These are phyloP conservation scores for Myxocyprinus asiaticus DNA, from an alignment of 2,113 vertebrate species.

Conservation along the genomic window DNA sequence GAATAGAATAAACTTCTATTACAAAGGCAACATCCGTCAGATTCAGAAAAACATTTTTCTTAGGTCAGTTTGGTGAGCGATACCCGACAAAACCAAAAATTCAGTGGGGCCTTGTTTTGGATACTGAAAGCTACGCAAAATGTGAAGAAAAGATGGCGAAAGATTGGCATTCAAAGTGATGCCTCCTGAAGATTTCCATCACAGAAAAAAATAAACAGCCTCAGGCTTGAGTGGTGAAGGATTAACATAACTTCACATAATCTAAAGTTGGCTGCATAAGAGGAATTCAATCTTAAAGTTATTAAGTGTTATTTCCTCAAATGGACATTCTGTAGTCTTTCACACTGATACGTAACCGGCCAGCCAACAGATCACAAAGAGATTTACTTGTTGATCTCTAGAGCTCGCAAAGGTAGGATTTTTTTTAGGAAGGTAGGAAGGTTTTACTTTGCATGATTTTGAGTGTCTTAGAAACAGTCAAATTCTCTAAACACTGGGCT, in stretches of 20 bases:
- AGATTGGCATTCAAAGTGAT: too few relatives aligned
- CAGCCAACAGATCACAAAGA: conserved; percentile 10
- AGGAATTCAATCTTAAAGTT: conserved; percentile 30
- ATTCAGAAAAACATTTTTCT: too few relatives aligned
- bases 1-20: too few relatives aligned
- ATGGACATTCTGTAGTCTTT: conserved; percentile 27
- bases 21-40: too few relatives aligned
- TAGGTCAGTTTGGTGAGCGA: too few relatives aligned
- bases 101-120: too few relatives aligned
- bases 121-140: too few relatives aligned
- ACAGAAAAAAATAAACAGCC: neutral
- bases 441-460: too few relatives aligned
- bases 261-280: conserved; percentile 4
- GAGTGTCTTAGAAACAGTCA: neutral
- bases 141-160: too few relatives aligned
- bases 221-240: conserved; percentile 7
- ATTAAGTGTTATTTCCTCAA: conserved; percentile 40
- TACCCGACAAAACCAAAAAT: too few relatives aligned
- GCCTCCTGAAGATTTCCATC: too few relatives aligned
- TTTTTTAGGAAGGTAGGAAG: too few relatives aligned
- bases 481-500: neutral
- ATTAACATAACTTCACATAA: neutral
- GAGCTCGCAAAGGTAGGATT: neutral
- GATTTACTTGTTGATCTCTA: conserved; percentile 10
- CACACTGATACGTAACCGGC: conserved; percentile 23